Percentiles rank a stretch among this genome's conserved stretches.
Conservation (phyloP, 2,888 invertebrate genomes). For the Junonia oenone region DNA sequence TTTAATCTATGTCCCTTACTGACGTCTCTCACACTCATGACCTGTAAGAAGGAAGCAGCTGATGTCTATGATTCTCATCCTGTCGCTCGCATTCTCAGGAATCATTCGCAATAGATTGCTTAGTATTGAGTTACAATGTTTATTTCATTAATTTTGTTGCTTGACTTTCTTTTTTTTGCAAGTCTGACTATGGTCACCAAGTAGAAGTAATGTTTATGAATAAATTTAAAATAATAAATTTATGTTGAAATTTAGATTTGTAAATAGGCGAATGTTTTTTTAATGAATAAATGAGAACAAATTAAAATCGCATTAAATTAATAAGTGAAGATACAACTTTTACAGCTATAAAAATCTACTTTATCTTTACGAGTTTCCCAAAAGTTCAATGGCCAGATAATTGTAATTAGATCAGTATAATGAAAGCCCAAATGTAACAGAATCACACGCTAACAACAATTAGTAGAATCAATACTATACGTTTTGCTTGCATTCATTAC, state of each 20-base stretch:
- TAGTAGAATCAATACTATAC: conserved; percentile 41
- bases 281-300: too few relatives aligned
- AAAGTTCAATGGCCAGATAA: conserved; percentile 50
- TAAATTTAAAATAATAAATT: too few relatives aligned
- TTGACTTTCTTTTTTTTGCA: too few relatives aligned
- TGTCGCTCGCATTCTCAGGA: conserved; percentile 4
- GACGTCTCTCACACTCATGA: conserved; percentile 1
- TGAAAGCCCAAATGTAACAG: conserved; percentile 47
- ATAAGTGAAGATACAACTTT: too few relatives aligned
- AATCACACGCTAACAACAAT: conserved; percentile 47
- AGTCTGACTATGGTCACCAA: too few relatives aligned
- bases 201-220: too few relatives aligned
- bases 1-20: background rate
- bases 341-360: background rate
- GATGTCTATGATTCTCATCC: conserved; percentile 16
- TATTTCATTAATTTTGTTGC: background rate
- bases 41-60: conserved; percentile 17
- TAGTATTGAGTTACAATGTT: background rate
- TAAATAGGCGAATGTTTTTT: too few relatives aligned
- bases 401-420: conserved; percentile 56
- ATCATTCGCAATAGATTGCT: conserved; percentile 12
- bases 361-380: background rate
- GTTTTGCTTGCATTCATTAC: conserved; percentile 43
- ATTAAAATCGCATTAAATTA: background rate
- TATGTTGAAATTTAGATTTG: too few relatives aligned